Conservation (phyloP, 64 coral and sea anemone species). For the Montipora sp. region DNA sequence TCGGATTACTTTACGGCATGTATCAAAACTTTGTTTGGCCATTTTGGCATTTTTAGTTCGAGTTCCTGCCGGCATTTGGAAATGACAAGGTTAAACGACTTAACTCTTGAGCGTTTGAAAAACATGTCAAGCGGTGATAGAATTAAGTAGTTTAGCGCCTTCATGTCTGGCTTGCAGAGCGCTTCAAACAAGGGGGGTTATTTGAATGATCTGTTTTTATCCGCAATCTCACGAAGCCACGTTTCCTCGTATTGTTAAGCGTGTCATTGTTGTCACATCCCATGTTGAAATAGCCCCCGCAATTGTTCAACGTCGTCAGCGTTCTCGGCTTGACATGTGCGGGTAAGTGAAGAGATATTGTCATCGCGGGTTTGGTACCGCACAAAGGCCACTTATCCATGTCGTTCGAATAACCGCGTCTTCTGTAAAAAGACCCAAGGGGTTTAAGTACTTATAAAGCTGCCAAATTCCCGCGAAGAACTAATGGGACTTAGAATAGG, state of each 20-base stretch:
- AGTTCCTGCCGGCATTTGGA: neutral
- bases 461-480: constrained; percentile 33
- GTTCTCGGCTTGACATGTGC: constrained; percentile 28
- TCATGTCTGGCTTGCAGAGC: neutral
- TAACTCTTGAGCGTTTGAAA: neutral
- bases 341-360: constrained; percentile 51
- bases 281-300: constrained; percentile 48
- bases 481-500: constrained; percentile 27
- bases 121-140: constrained; percentile 13
- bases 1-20: neutral
- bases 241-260: constrained; percentile 40
- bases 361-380: neutral
- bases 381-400: constrained; percentile 11
- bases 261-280: constrained; percentile 42
- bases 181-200: constrained; percentile 25
- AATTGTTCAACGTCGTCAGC: constrained; percentile 30
- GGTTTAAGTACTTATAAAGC: neutral
- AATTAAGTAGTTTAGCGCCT: constrained; percentile 33
- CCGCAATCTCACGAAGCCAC: constrained; percentile 19
- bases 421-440: constrained; percentile 12
- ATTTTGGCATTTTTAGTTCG: neutral
- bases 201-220: constrained; percentile 30
- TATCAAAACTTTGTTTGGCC: neutral
- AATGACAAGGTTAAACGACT: neutral
- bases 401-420: neutral